Evolutionary conservation across 2,113 vertebrate species (phyloP), one percentile per base, ranked within the genome.

Genomic region (Odobenus rosmarus): DNA sequence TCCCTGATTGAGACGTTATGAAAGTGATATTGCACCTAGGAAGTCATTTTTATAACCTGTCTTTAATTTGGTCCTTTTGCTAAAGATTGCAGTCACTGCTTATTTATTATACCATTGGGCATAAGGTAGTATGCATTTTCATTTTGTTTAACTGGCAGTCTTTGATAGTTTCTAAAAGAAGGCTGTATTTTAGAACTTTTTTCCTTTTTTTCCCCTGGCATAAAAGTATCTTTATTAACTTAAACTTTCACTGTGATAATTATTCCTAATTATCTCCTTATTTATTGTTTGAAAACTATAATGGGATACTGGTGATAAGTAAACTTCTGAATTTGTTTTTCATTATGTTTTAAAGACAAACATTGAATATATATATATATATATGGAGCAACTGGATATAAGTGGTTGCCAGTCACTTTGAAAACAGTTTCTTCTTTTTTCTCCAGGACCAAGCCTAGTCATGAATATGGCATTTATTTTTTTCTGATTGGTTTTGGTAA

Each of bases 81-180:
- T 99, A 98, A 98, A 98, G 98, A 98, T 98, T 98, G 99, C 98
- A 98, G 99, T 98, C 99, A 98, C 99, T 99, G 99, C 99, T 98
- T 98, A 98, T 93, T 98, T 98, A 98, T 99, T 99, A 99, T 99
- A 99, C 99, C 99, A 99, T 99, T 99, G 99, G 99, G 99, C 99
- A 81, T 95, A 98, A 99, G 98, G 98, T 97, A 96, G 72, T 93
- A 76, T 92, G 97, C 94, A 77, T 92, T 62, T 4, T 59, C 46
- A 33, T n/a, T 95, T 88, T 64, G 11, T 3, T 21, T 95, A 85
- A 87, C 86, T 97, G 85, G 77, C 53, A 89, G 83, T 88, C 80
- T 95, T 95, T 88, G 12, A 39, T 23, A 91, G n/a, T 42, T 88
- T 42, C 59, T 85, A 74, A 79, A 82, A 12, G 7, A 96, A 95